Conservation (phyloP, 2,113 vertebrate genomes). For the Pelusios castaneus region DNA sequence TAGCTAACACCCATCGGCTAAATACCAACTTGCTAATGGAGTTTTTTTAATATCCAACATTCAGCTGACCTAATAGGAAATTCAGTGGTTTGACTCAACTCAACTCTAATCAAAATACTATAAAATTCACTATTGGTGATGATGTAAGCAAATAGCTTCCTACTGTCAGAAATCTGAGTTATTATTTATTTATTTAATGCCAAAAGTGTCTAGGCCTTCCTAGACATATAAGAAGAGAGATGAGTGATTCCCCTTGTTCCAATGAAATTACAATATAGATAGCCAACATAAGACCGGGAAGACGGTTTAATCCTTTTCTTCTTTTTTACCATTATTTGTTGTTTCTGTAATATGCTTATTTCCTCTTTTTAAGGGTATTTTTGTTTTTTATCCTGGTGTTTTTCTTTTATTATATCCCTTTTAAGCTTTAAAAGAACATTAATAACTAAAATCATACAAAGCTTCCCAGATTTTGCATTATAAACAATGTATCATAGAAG, state of each 20-base stretch:
- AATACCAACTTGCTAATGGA: not conserved
- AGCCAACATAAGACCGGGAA: conserved; percentile 17
- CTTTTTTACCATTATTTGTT: not conserved
- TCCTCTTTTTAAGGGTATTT: not conserved
- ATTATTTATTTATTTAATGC: conserved; percentile 2
- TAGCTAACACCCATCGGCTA: not conserved
- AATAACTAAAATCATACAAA: conserved; percentile 37
- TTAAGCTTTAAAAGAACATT: conserved; percentile 50
- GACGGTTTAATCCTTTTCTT: not conserved
- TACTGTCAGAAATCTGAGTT: not conserved
- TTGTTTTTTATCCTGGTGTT: not conserved
- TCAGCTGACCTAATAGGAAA: not conserved
- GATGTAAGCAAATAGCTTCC: conserved; percentile 4
- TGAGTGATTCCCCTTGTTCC: not conserved
- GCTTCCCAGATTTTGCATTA: conserved; percentile 34
- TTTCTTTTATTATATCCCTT: not conserved
- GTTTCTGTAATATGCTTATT: conserved; percentile 7
- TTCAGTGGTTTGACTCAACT: not conserved
- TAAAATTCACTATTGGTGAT: not conserved
- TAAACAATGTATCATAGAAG: conserved; percentile 30
- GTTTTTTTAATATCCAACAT: not conserved
- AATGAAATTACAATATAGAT: not conserved
- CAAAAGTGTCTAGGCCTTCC: conserved; percentile 8
- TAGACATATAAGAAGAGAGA: conserved; percentile 5
- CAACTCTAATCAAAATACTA: not conserved